Evolutionary conservation across 1,140 invertebrate species (phyloP), one percentile per base, ranked within the genome.

Genomic region (Apolygus lucorum): DNA sequence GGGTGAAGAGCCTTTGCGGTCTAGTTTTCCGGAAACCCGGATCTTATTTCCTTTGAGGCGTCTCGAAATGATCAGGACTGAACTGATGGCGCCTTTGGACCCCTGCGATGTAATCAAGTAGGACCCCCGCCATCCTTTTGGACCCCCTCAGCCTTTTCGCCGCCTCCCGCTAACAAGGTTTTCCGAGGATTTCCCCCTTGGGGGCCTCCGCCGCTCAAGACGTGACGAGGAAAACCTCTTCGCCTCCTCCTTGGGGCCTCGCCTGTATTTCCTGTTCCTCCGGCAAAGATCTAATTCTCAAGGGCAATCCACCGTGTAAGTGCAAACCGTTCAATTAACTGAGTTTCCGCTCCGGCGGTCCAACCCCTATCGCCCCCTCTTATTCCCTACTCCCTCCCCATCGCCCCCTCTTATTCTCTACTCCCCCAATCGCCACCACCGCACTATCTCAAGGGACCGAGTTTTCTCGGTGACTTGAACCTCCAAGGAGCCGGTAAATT

Each of bases 291-390:
- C 54, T 59, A 59, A 59, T 59, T 59, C 54, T 59, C 54, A 59
- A 59, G 54, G 54, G 54, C 54, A 59, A 59, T 59, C 54, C 54
- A 59, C 54, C 54, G 54, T 59, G 54, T 59, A 59, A 59, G 54
- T 59, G 54, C 54, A 59, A 59, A 59, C 54, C 54, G 54, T 59
- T 59, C 54, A 59, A 59, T 59, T 59, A 59, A 59, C 54, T 59
- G 54, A 59, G 54, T 59, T 59, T 59, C 54, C 54, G 54, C 54
- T 59, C 54, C 22, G 54, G 54, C 22, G 54, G 13, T 21, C 4
- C 54, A 21, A 21, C 54, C n/a, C n/a, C n/a, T n/a, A n/a, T n/a
- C n/a, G n/a, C n/a, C n/a, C n/a, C n/a, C n/a, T n/a, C n/a, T n/a
- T n/a, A n/a, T n/a, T n/a, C n/a, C n/a, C n/a, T n/a, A n/a, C n/a